Evolutionary conservation across 2,113 vertebrate genomes (phyloP), one percentile per base, ranked within the genome.

Genomic region (Carollia perspicillata): DNA sequence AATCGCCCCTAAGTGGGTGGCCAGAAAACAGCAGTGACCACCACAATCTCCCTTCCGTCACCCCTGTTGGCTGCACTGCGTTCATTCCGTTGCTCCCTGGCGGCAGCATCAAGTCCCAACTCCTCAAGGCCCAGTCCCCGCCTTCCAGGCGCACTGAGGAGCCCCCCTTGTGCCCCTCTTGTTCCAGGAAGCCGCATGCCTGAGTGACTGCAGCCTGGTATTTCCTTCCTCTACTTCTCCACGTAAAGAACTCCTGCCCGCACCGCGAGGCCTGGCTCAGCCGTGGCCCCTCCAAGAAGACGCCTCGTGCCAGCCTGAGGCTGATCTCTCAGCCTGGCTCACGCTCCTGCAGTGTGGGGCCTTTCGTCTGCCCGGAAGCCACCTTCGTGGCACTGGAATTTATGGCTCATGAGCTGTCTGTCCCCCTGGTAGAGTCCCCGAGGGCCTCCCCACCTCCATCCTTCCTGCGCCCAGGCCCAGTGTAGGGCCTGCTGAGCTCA

Each of bases 361-460:
- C 22, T 44, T 60, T n/a, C 37, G 4, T 65, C 53, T n/a, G 86
- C 58, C 65, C 10, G 18, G 68, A 60, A 49, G 68, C 16, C 26
- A 16, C 75, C 35, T 37, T 63, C 6, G 0, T 42, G 26, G 49
- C 40, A 30, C 66, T 58, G 58, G 74, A 40, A 35, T 11, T 2
- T 0, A 51, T 14, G 51, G n/a, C 47, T 58, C 22, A 49, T 33
- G 75, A 58, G 9, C 20, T 87, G 44, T 83, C 26, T 91, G 49
- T 86, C 42, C 66, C 47, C 37, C 2, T 7, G 1, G 53, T 14
- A 42, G 47, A 28, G 84, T 18, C 53, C 53, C 40, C 9, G 42
- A 42, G 2, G 1, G 3, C 33, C 20, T 20, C n/a, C 49, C 11
- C 5, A 14, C 22, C 4, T 1, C 44, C 30, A 5, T 18, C 68